phyloP scores from a whole-genome alignment of 1,140 invertebrate species.

The Sitobion miscanthi region DNA sequence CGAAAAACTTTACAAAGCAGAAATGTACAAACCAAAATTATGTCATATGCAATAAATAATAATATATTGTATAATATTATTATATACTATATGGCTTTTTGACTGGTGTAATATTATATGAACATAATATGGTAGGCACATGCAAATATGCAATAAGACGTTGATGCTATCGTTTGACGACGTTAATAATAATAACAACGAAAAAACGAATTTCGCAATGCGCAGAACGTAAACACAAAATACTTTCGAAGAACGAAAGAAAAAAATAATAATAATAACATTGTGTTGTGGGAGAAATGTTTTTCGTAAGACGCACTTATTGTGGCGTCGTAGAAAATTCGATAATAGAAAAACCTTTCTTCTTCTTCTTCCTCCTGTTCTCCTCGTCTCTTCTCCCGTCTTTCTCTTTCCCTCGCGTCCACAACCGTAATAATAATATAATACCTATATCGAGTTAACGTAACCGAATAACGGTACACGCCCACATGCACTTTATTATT shows the following conservation, averaged over 20 bases:
- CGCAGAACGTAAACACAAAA: background rate
- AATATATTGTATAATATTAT: too few relatives aligned
- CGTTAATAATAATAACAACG: background rate
- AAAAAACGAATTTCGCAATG: background rate
- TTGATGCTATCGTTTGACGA: background rate
- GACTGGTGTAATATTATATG: background rate
- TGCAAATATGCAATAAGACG: background rate
- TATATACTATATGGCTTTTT: too few relatives aligned
- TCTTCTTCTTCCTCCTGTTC: background rate
- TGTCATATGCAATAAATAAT: background rate
- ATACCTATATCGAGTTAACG: conserved; percentile 26
- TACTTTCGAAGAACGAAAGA: background rate
- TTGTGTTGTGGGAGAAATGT: background rate
- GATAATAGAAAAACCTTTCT: conserved; percentile 49
- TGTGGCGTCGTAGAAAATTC: conserved; percentile 46
- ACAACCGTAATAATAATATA: background rate
- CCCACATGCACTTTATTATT: conserved; percentile 52
- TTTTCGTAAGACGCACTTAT: background rate
- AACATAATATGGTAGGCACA: background rate
- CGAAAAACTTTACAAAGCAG: background rate
- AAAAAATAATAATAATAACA: background rate
- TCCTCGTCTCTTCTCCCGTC: background rate
- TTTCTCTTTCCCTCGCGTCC: conserved; percentile 36
- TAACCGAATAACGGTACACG: conserved; percentile 56
- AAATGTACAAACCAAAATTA: background rate